Conservation (phyloP, 2,113 vertebrate species). For the Tiliqua scincoides region DNA sequence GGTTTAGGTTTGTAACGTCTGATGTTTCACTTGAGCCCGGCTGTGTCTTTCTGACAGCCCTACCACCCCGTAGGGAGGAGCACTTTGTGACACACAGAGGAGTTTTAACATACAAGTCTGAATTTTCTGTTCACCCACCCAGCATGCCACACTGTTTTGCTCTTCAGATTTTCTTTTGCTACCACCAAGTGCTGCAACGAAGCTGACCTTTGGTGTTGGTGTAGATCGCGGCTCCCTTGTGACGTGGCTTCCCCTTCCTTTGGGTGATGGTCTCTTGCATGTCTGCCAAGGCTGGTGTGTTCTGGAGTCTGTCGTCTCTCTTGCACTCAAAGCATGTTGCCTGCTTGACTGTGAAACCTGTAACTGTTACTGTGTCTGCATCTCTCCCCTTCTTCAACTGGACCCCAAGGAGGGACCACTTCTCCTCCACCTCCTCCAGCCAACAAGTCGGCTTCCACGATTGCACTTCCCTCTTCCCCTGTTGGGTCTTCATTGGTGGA, state of each 20-base stretch:
- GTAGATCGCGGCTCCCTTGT: slow-evolving; percentile 41
- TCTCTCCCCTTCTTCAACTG: slow-evolving; percentile 51
- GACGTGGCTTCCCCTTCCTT: slow-evolving; percentile 36
- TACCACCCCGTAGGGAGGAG: not conserved
- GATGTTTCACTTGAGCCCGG: no score
- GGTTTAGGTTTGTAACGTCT: no score
- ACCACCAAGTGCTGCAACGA: not conserved
- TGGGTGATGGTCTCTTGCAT: slow-evolving; percentile 52
- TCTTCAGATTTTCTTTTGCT: not conserved
- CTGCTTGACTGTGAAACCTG: slow-evolving; percentile 47
- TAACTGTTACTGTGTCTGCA: slow-evolving; percentile 52
- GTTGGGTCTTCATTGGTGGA: slow-evolving; percentile 47
- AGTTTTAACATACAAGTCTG: not conserved
- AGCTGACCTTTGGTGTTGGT: not conserved
- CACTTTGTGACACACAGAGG: not conserved
- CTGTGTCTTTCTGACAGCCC: not conserved
- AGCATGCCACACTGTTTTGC: not conserved
- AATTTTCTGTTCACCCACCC: not conserved
- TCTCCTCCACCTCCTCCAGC: slow-evolving; percentile 34
- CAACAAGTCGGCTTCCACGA: slow-evolving; percentile 47
- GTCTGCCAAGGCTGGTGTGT: slow-evolving; percentile 14
- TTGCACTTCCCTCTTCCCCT: slow-evolving; percentile 50
- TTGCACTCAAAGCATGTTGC: slow-evolving; percentile 64
- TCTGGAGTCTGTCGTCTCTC: slow-evolving; percentile 8
- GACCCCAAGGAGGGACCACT: slow-evolving; percentile 27